Conservation (phyloP, 2,797 vertebrate species). For the Scleropages formosus region DNA sequence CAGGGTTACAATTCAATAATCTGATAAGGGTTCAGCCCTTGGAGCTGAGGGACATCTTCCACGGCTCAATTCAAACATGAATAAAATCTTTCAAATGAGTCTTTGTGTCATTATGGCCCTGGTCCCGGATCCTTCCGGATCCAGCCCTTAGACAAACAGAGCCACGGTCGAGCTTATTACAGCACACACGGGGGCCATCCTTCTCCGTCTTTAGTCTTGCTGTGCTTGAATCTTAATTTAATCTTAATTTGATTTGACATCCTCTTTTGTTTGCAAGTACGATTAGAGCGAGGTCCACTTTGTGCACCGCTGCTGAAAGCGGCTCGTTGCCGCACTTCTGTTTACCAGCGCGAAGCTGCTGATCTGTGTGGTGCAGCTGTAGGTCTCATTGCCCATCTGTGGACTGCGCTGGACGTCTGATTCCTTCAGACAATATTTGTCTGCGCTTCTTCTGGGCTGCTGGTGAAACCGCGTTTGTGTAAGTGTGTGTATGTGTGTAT, state of each 20-base stretch:
- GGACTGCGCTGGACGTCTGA: conserved; percentile 47
- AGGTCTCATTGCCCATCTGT: conserved; percentile 53
- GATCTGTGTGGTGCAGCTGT: conserved; percentile 43
- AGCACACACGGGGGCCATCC: conserved; percentile 26
- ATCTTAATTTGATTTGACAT: conserved; percentile 40
- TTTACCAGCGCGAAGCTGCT: conserved; percentile 34
- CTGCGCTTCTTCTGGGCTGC: conserved; percentile 29
- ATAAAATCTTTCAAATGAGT: conserved; percentile 28
- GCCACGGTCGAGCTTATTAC: conserved; percentile 31
- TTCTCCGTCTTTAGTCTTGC: conserved; percentile 15
- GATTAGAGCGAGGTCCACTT: conserved; percentile 12
- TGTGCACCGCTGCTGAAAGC: conserved; percentile 28
- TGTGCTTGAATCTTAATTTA: conserved; percentile 41
- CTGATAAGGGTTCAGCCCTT: background rate
- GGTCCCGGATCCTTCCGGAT: conserved; percentile 24
- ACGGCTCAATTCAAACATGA: background rate
- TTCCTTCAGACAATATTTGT: conserved; percentile 56
- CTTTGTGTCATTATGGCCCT: conserved; percentile 38
- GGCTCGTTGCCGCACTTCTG: background rate
- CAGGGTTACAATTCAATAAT: background rate
- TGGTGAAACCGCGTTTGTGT: conserved; percentile 5
- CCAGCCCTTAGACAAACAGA: conserved; percentile 27
- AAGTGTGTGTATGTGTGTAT: background rate
- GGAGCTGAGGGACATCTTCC: background rate
- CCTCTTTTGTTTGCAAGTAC: conserved; percentile 18